Evolutionary conservation across 2,888 invertebrate species (phyloP).

Genomic region (Ichneumon xanthorius): DNA sequence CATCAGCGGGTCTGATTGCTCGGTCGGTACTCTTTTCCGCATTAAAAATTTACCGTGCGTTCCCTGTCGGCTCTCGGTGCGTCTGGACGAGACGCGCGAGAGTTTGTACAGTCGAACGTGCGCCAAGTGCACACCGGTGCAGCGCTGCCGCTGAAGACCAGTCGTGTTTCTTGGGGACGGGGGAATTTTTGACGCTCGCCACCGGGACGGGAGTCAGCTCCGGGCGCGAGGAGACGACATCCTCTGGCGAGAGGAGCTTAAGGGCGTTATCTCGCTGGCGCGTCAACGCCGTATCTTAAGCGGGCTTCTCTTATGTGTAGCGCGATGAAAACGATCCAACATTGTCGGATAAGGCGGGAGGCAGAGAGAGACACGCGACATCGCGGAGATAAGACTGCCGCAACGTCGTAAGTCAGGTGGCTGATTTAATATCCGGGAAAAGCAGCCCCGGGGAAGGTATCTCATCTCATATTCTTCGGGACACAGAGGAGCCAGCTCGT

Average conservation of each 20-base stretch:
- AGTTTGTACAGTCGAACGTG: constrained; percentile 23
- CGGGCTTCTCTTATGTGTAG: constrained; percentile 20
- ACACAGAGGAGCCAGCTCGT: constrained; percentile 23
- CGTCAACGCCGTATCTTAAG: constrained; percentile 63
- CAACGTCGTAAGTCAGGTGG: constrained; percentile 65
- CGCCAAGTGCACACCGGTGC: constrained; percentile 9
- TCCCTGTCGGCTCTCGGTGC: constrained; percentile 49
- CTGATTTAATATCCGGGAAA: constrained; percentile 67
- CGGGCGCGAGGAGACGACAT: constrained; percentile 59
- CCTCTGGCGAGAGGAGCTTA: constrained; percentile 57
- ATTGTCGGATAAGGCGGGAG: constrained; percentile 4
- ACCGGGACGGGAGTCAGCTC: constrained; percentile 16
- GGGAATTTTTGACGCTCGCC: constrained; percentile 44
- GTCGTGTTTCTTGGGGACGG: constrained; percentile 19
- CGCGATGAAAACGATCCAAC: constrained; percentile 25
- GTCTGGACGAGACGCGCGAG: constrained; percentile 62
- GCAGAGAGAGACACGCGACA: constrained; percentile 10
- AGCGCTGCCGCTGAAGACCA: neutral
- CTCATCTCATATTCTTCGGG: constrained; percentile 55
- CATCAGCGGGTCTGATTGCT: constrained; percentile 70
- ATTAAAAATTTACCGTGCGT: constrained; percentile 62
- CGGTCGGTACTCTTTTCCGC: constrained; percentile 50
- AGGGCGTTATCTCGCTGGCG: constrained; percentile 56
- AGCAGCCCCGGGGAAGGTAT: constrained; percentile 28
- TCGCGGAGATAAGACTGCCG: constrained; percentile 61